A percentile compares a stretch with the other conserved stretches of the same genome.
Evolutionary conservation across 2,797 vertebrate species (phyloP).

Genomic region (Chaenodraco wilsoni): DNA sequence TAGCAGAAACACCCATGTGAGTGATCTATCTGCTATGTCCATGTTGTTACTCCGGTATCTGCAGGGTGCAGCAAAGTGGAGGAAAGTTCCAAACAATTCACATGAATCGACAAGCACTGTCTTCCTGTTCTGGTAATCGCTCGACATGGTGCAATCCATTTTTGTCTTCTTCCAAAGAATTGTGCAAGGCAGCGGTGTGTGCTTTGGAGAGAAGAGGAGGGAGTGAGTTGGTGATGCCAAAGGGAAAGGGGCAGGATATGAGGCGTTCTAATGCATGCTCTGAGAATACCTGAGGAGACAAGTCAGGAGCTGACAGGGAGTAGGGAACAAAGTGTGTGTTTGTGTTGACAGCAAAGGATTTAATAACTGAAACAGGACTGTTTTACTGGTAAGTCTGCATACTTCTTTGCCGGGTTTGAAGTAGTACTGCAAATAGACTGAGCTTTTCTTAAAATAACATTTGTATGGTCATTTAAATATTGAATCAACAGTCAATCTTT

Average conservation of each 20-base stretch:
- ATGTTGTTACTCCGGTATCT: not conserved
- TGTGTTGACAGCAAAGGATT: conserved; percentile 57
- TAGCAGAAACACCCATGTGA: conserved; percentile 60
- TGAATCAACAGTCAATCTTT: not conserved
- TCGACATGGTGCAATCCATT: conserved; percentile 36
- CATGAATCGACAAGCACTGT: not conserved
- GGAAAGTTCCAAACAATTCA: conserved; percentile 18
- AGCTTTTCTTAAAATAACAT: conserved; percentile 6
- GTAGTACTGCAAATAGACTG: not conserved
- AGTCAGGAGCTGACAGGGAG: conserved; percentile 70
- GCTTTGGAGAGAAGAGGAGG: conserved; percentile 40
- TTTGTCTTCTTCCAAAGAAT: conserved; percentile 7
- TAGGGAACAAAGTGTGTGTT: conserved; percentile 55
- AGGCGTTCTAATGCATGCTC: conserved; percentile 59
- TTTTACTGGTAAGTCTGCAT: conserved; percentile 64
- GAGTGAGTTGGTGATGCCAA: conserved; percentile 74
- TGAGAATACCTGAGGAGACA: conserved; percentile 82
- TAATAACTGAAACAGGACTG: conserved; percentile 29
- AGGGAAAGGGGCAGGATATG: conserved; percentile 66
- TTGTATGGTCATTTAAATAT: not conserved
- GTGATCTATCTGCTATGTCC: conserved; percentile 42
- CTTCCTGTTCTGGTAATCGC: not conserved
- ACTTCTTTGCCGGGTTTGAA: conserved; percentile 28
- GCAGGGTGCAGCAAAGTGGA: conserved; percentile 5
- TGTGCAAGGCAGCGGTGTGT: conserved; percentile 55